Conservation (phyloP, 2,888 invertebrate genomes). For the Amphipyra berbera region DNA sequence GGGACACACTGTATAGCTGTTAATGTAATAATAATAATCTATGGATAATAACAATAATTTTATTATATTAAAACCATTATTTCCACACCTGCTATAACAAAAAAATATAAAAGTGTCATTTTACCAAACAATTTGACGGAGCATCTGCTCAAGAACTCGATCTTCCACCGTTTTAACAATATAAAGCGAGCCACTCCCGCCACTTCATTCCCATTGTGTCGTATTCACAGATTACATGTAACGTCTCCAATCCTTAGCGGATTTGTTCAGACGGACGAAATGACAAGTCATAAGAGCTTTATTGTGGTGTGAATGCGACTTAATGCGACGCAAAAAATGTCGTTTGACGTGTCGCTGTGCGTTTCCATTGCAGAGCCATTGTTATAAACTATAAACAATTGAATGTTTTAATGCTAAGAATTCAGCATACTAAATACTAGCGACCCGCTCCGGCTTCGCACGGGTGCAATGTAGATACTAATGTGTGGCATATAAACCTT, state of each 20-base stretch:
- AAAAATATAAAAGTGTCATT: constrained; percentile 18
- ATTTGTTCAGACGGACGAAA: constrained; percentile 52
- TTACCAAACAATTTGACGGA: constrained; percentile 28
- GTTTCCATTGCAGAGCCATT: constrained; percentile 35
- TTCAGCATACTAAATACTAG: too few species aligned
- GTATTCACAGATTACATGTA: constrained; percentile 54
- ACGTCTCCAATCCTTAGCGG: constrained; percentile 56
- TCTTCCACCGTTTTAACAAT: constrained; percentile 34
- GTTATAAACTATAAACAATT: neutral
- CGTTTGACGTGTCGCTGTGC: constrained; percentile 32
- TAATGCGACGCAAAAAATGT: constrained; percentile 69
- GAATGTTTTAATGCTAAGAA: too few species aligned
- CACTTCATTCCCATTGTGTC: constrained; percentile 57
- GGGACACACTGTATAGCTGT: too few species aligned
- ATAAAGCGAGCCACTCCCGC: constrained; percentile 48
- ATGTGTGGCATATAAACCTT: too few species aligned
- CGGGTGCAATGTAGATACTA: too few species aligned
- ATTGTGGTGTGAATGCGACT: constrained; percentile 65
- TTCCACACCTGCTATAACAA: constrained; percentile 7
- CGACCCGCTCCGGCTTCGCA: too few species aligned
- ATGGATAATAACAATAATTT: too few species aligned
- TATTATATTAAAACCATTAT: too few species aligned
- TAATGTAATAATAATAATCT: too few species aligned
- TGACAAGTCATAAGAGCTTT: constrained; percentile 64
- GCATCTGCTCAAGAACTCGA: constrained; percentile 41